Evolutionary conservation across 2,113 vertebrate genomes (phyloP).

Genomic region (Neolamprologus devosi): DNA sequence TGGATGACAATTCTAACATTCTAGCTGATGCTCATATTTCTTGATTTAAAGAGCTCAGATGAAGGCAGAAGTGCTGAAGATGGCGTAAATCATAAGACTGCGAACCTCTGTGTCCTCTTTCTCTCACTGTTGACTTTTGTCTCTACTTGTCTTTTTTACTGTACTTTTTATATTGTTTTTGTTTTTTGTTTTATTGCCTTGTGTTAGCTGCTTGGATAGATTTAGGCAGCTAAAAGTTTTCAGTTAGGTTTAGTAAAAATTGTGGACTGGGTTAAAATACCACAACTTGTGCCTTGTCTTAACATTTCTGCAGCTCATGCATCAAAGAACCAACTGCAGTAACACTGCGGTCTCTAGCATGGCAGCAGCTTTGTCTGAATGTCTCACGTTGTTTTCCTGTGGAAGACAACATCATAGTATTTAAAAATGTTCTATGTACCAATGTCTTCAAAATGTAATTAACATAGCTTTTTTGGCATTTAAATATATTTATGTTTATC

Average conservation of each 20-base stretch:
- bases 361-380: background rate
- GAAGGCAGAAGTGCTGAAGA: background rate
- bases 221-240: background rate
- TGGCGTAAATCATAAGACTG: slow-evolving; percentile 1
- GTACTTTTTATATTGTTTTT: background rate
- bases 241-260: background rate
- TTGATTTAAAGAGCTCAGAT: background rate
- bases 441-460: background rate
- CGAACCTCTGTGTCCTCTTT: background rate
- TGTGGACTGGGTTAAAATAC: background rate
- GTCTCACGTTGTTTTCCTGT: background rate
- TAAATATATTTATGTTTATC: background rate
- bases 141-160: background rate
- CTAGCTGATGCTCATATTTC: background rate
- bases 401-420: background rate
- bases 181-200: accelerated
- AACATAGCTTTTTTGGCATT: background rate
- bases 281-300: background rate
- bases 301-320: background rate
- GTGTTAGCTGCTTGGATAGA: background rate
- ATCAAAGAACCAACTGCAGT: background rate
- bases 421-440: background rate
- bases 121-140: background rate
- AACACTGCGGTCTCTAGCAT: background rate
- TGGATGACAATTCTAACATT: accelerated